A percentile compares a stretch with the other conserved stretches of the same genome.
These are phyloP conservation scores for Dusona sp. DNA, from an alignment of 2,888 invertebrate genomes.

Conservation along the genomic window DNA sequence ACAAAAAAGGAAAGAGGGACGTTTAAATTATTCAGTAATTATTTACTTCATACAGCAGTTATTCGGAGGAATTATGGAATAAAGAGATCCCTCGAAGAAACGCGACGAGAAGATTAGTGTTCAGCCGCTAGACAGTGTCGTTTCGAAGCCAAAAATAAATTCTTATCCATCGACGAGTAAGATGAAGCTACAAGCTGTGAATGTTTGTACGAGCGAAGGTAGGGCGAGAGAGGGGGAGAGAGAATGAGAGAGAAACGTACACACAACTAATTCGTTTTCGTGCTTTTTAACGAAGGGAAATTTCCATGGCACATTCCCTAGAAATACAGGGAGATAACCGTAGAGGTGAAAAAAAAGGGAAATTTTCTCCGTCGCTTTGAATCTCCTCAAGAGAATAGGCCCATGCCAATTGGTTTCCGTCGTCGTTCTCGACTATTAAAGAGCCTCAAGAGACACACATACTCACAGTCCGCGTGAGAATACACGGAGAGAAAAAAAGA, in stretches of 20 bases:
- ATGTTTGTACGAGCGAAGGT: slow-evolving; percentile 19
- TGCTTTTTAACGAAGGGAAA: slow-evolving; percentile 18
- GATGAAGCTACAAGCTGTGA: not conserved
- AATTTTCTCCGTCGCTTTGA: slow-evolving; percentile 15
- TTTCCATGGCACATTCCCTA: too few relatives aligned
- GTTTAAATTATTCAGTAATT: not conserved
- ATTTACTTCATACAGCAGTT: slow-evolving; percentile 1
- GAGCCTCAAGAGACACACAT: not conserved
- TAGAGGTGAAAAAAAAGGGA: too few relatives aligned
- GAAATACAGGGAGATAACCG: too few relatives aligned
- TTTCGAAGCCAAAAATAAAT: slow-evolving; percentile 47
- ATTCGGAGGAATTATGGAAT: not conserved
- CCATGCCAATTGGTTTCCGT: slow-evolving; percentile 18
- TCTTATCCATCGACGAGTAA: slow-evolving; percentile 3
- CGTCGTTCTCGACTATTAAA: not conserved
- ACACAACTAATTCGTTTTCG: not conserved
- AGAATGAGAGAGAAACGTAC: slow-evolving; percentile 18
- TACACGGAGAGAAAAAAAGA: not conserved
- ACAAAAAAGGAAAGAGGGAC: not conserved
- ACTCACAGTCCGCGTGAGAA: not conserved
- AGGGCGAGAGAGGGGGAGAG: slow-evolving; percentile 25
- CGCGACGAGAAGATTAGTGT: not conserved
- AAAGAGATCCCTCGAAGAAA: not conserved
- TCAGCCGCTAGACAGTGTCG: slow-evolving; percentile 17
- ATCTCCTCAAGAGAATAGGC: slow-evolving; percentile 8